These are phyloP conservation scores for Denticeps clupeoides DNA, from an alignment of 2,797 vertebrate species.

Conservation along the genomic window DNA sequence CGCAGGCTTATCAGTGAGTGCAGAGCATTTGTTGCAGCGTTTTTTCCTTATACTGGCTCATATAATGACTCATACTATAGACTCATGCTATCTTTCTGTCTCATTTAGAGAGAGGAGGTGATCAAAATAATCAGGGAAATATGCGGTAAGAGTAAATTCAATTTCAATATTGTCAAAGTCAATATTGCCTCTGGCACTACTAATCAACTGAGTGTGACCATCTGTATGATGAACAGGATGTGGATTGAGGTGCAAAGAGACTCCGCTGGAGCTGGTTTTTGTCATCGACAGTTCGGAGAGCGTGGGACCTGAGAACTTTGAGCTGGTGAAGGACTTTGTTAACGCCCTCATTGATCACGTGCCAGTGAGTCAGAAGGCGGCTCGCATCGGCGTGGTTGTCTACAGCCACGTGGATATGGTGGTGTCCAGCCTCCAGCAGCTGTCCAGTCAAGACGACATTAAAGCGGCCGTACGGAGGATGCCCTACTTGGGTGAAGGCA, in stretches of 20 bases:
- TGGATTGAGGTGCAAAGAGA: conserved; percentile 61
- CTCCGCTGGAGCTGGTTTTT: conserved; percentile 73
- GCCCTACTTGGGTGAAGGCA: conserved; percentile 75
- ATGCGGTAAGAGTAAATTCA: conserved; percentile 56
- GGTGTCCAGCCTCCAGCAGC: conserved; percentile 60
- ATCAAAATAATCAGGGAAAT: conserved; percentile 73
- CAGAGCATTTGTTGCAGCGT: too few relatives aligned
- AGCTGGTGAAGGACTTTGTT: conserved; percentile 71
- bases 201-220: not conserved
- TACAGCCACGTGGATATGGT: conserved; percentile 64
- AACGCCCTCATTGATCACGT: conserved; percentile 60
- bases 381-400: conserved; percentile 65
- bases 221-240: conserved; percentile 58
- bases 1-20: conserved; percentile 70
- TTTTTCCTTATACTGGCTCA: too few relatives aligned
- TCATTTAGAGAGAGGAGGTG: conserved; percentile 67
- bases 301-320: conserved; percentile 71
- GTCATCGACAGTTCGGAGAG: conserved; percentile 84
- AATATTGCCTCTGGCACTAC: not conserved
- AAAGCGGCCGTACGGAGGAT: conserved; percentile 61
- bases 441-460: conserved; percentile 44
- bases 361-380: conserved; percentile 37
- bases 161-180: too few relatives aligned
- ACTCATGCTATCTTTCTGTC: not conserved
- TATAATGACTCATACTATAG: not conserved